Conservation (phyloP, 64 coral and sea anemone genomes). For the Dendrophyllia cribrosa region DNA sequence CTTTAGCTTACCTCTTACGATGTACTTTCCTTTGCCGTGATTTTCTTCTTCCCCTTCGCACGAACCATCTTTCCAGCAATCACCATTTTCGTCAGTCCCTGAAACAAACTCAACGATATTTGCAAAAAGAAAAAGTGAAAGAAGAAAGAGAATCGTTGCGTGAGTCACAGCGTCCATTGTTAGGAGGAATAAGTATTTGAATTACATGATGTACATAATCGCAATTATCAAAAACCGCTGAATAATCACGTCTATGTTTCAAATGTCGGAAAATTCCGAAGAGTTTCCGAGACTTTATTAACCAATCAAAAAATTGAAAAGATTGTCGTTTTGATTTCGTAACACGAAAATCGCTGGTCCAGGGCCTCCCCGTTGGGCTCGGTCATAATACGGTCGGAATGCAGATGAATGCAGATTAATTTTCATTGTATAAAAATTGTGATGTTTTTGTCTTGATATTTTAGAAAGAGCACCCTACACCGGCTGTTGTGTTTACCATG, state of each 20-base stretch:
- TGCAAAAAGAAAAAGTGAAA: not conserved
- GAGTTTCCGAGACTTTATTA: not conserved
- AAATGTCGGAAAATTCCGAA: not conserved
- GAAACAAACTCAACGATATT: not conserved
- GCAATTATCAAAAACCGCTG: not conserved
- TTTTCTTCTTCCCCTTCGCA: constrained; percentile 23
- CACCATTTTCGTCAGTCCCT: not conserved
- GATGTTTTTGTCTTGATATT: too few species aligned
- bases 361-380: too few species aligned
- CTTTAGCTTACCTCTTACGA: constrained; percentile 40
- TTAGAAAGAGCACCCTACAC: not conserved
- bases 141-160: not conserved
- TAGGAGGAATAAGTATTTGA: not conserved
- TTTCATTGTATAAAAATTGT: too few species aligned
- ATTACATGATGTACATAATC: not conserved
- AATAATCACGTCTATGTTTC: too few species aligned
- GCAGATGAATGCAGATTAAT: too few species aligned
- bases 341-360: too few species aligned
- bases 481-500: not conserved
- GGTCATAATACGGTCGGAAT: too few species aligned
- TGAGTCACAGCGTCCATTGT: not conserved
- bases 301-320: not conserved
- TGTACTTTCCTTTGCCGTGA: constrained; percentile 75
- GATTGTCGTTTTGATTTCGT: too few species aligned
- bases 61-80: constrained; percentile 22